These are phyloP conservation scores for Corythaeola cristata DNA, from an alignment of 2,113 vertebrate species.

Conservation along the genomic window DNA sequence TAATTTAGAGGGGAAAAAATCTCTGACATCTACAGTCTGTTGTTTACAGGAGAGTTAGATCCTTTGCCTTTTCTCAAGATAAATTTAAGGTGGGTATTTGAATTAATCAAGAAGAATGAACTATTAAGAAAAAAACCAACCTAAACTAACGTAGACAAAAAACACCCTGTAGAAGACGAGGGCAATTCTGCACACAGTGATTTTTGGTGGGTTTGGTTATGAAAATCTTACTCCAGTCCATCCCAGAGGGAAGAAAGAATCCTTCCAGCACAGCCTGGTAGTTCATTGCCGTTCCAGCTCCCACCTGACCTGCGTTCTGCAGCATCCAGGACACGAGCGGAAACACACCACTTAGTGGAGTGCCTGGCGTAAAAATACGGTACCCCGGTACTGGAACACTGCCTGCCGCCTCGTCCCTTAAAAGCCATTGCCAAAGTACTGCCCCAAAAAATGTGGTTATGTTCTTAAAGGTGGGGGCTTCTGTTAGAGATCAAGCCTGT, in stretches of 20 bases:
- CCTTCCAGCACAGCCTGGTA: background rate
- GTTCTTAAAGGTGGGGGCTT: background rate
- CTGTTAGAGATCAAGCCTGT: background rate
- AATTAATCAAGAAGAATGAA: background rate
- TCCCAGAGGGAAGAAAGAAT: background rate
- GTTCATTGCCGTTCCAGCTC: background rate
- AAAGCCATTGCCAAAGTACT: background rate
- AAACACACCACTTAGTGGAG: background rate
- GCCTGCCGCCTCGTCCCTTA: background rate
- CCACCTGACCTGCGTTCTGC: fast-evolving
- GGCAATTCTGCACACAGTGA: background rate
- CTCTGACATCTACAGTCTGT: background rate
- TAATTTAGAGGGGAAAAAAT: background rate
- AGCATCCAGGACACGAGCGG: background rate
- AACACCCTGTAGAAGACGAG: background rate
- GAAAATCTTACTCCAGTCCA: background rate
- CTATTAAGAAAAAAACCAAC: background rate
- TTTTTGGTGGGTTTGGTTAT: background rate
- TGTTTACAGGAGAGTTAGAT: background rate
- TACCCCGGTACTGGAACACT: background rate
- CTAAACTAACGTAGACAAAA: background rate
- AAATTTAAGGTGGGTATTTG: background rate
- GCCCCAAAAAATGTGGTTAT: background rate
- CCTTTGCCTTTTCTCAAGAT: background rate
- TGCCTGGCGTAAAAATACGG: background rate